Base-by-base conservation (phyloP, 2,797 vertebrate species). In the Sebastes nivosus region DNA sequence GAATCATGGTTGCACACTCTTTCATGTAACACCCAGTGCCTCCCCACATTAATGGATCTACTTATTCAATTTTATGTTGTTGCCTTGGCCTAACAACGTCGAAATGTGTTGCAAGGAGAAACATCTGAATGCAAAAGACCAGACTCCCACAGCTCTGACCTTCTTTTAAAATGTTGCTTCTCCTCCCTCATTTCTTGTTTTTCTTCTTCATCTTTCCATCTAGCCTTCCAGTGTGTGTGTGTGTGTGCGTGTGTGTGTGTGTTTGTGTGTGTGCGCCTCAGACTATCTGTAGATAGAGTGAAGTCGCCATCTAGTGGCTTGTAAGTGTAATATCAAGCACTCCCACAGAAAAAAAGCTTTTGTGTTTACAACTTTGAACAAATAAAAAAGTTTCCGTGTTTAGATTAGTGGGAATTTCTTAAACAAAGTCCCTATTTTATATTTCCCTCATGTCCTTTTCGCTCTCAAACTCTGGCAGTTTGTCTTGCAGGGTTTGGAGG, bases 251-350 rank as follows among this genome's bases (percentile, higher is more conserved):
- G 58, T 61, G 9, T 13, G 12, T 6, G 38, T 16, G 38, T 16
- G 6, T 42, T 14, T 16, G 38, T 16, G 38, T 14, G 13, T 29
- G 59, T 69, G 9, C 6, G 18, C 12, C 22, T 5, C 13, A 54
- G 4, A 59, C 60, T 72, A 77, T 54, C 34, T 72, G 32, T 64
- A 57, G 24, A 57, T 12, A 42, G 80, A 70, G 46, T 55, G 20
- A 90, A 2, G 75, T 78, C 88, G 80, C 92, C 91, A 83, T 88
- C 93, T 94, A 90, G 92, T 94, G 94, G 93, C 68, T 14, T 6
- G 4, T 5, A 8, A 29, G 46, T 72, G 2, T 72, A 32, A 83
- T 34, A 66, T 46, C 74, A 78, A 38, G 38, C 18, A 73, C 22
- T 36, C 61, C 12, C 32, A 64, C 13, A 5, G 8, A 42, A 25